Conservation (phyloP, 2,113 vertebrate genomes). For the Chitala chitala region DNA sequence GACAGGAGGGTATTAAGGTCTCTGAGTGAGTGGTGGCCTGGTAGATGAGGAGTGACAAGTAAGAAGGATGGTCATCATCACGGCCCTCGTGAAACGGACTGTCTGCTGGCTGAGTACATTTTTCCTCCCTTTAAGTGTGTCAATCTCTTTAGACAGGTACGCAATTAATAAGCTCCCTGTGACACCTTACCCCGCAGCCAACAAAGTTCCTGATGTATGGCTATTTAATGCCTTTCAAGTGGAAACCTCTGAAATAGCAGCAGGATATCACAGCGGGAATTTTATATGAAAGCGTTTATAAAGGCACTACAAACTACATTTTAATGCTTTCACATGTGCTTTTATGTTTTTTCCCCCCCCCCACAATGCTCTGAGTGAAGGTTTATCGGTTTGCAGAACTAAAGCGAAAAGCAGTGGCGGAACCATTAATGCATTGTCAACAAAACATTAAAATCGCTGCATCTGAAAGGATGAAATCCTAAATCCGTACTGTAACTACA, state of each 20-base stretch:
- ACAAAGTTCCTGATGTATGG: conserved; percentile 45
- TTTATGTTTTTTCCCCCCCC: not conserved
- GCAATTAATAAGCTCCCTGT: conserved; percentile 47
- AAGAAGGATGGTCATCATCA: conserved; percentile 45
- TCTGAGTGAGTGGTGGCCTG: not conserved
- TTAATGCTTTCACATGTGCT: not conserved
- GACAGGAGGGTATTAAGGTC: not conserved
- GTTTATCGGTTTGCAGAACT: not conserved
- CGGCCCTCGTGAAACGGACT: conserved; percentile 31
- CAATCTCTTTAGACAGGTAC: conserved; percentile 50
- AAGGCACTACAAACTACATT: not conserved
- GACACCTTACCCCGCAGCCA: conserved; percentile 42
- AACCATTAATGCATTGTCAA: not conserved
- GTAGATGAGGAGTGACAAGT: not conserved
- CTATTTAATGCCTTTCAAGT: conserved; percentile 10
- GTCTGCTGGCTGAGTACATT: conserved; percentile 26
- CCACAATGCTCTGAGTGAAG: not conserved
- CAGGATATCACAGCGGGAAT: not conserved
- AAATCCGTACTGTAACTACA: no score
- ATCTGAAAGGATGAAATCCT: not conserved
- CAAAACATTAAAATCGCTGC: not conserved
- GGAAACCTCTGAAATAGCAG: not conserved
- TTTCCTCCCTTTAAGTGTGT: conserved; percentile 32
- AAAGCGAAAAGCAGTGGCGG: no score
- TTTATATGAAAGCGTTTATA: not conserved